These are phyloP conservation scores for Drosophila sordidula DNA, from an alignment of 2,888 invertebrate species.

Conservation along the genomic window DNA sequence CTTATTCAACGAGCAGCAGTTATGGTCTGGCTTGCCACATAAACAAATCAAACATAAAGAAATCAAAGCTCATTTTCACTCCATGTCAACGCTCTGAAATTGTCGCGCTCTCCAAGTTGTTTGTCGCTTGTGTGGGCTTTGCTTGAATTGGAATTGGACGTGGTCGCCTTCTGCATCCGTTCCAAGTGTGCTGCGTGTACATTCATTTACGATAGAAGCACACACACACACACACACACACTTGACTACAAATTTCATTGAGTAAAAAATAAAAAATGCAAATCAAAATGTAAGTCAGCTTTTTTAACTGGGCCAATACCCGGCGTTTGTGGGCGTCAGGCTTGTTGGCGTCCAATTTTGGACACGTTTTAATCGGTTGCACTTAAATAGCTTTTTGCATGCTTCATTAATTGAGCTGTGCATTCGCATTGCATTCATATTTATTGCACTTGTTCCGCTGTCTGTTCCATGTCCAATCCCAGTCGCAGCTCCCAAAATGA, in stretches of 20 bases:
- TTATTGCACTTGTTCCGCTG: constrained; percentile 40
- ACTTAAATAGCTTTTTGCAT: constrained; percentile 58
- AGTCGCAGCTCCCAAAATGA: constrained; percentile 28
- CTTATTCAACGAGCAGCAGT: constrained; percentile 65
- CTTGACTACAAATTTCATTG: constrained; percentile 47
- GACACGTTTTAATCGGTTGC: constrained; percentile 58
- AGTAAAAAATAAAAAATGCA: constrained; percentile 49
- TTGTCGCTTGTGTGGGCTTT: constrained; percentile 64
- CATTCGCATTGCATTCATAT: constrained; percentile 37
- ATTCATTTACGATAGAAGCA: constrained; percentile 48
- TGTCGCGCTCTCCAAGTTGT: constrained; percentile 46
- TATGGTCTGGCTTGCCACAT: constrained; percentile 66
- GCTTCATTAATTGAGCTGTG: constrained; percentile 68
- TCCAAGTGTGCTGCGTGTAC: constrained; percentile 52
- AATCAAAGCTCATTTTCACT: constrained; percentile 79
- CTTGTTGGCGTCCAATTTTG: constrained; percentile 59
- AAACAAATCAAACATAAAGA: constrained; percentile 73
- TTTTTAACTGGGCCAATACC: constrained; percentile 70
- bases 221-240: constrained; percentile 11
- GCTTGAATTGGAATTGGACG: constrained; percentile 41
- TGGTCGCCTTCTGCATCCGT: constrained; percentile 48
- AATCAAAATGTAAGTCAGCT: constrained; percentile 40
- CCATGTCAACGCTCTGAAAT: constrained; percentile 60
- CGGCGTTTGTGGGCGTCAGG: constrained; percentile 65
- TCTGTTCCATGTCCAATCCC: constrained; percentile 20